Conservation (phyloP, 1,140 invertebrate genomes). For the Bombus superbus region DNA sequence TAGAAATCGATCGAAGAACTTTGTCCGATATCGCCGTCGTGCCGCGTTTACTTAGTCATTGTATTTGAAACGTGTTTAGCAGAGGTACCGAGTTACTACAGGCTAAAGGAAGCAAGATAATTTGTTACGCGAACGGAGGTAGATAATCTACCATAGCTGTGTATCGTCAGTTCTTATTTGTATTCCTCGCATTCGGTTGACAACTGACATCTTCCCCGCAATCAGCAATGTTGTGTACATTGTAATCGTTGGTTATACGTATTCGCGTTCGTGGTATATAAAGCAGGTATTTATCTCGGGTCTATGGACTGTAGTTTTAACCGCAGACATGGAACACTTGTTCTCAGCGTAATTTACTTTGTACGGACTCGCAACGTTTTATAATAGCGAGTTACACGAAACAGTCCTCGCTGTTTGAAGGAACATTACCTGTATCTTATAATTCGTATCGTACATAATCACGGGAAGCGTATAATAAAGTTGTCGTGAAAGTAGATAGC, state of each 20-base stretch:
- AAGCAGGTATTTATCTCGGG: neutral
- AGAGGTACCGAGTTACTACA: neutral
- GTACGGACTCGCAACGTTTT: neutral
- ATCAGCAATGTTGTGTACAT: neutral
- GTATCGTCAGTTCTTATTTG: neutral
- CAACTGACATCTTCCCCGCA: neutral
- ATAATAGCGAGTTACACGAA: neutral
- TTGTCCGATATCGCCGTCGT: neutral
- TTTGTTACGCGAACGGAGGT: neutral
- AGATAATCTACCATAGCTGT: neutral
- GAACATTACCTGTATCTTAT: too few relatives aligned
- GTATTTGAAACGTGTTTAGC: neutral
- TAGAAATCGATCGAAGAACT: neutral
- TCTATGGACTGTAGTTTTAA: neutral
- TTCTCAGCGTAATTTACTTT: neutral
- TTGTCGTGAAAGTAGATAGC: neutral
- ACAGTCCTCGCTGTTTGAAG: neutral
- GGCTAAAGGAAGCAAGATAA: neutral
- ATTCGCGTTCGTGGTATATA: neutral
- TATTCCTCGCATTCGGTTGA: neutral
- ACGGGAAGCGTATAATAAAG: neutral
- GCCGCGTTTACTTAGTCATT: neutral
- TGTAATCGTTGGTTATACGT: neutral
- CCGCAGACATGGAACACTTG: neutral
- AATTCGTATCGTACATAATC: neutral